Evolutionary conservation across 2,888 invertebrate species (phyloP).

Genomic region (Drosophila melanosoma): DNA sequence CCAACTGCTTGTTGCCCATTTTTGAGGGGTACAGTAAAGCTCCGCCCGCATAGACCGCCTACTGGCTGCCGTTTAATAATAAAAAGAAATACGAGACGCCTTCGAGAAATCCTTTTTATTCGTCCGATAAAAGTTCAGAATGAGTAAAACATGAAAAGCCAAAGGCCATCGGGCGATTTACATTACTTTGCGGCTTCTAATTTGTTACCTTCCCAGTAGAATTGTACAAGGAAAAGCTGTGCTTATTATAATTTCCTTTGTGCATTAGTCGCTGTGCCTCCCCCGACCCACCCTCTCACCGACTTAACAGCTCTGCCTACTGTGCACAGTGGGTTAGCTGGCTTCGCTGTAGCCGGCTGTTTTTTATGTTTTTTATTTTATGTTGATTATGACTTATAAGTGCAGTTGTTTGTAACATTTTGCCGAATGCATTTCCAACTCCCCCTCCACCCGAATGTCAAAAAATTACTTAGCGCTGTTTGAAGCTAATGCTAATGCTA

Average conservation of each 20-base stretch:
- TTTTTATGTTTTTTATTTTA: conserved; percentile 41
- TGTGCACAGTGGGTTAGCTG: conserved; percentile 76
- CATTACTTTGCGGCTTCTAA: conserved; percentile 75
- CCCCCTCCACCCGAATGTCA: conserved; percentile 2
- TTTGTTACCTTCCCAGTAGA: conserved; percentile 45
- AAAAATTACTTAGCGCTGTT: conserved; percentile 16
- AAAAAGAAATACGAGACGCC: conserved; percentile 71
- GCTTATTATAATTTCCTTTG: conserved; percentile 77
- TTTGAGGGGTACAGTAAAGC: conserved; percentile 15
- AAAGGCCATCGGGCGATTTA: conserved; percentile 63
- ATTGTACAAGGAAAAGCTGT: conserved; percentile 62
- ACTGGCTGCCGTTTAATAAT: conserved; percentile 61
- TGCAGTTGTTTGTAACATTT: conserved; percentile 53
- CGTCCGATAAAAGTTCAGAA: conserved; percentile 63
- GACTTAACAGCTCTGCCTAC: conserved; percentile 46
- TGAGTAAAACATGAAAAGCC: conserved; percentile 46
- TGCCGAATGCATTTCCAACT: conserved; percentile 45
- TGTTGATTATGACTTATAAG: conserved; percentile 53
- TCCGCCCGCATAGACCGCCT: conserved; percentile 46
- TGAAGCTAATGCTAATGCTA: conserved; percentile 2
- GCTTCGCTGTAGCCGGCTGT: conserved; percentile 56
- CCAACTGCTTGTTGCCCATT: neutral
- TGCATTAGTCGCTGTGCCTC: conserved; percentile 53
- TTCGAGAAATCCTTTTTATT: conserved; percentile 79
- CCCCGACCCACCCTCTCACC: neutral